These are phyloP conservation scores for Agonopterix subpropinquella DNA, from an alignment of 2,888 invertebrate species.

Conservation along the genomic window DNA sequence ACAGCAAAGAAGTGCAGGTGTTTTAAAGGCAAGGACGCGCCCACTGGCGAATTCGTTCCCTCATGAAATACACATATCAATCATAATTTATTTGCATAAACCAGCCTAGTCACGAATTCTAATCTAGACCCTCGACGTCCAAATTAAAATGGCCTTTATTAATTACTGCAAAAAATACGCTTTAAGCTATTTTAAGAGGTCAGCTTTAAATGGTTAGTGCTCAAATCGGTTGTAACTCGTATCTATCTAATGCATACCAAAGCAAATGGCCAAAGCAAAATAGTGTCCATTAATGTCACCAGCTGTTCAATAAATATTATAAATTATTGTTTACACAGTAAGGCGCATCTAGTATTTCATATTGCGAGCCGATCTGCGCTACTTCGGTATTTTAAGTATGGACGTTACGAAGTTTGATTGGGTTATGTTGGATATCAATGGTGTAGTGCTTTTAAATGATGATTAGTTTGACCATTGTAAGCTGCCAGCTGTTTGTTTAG, in stretches of 20 bases:
- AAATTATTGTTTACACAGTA: slow-evolving; percentile 32
- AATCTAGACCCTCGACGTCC: slow-evolving; percentile 17
- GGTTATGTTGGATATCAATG: not conserved
- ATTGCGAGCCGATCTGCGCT: slow-evolving; percentile 6
- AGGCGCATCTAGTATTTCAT: slow-evolving; percentile 21
- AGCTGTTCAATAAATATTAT: slow-evolving; percentile 33
- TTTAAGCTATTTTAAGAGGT: slow-evolving; percentile 9
- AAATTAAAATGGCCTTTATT: not conserved
- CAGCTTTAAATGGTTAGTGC: slow-evolving; percentile 19
- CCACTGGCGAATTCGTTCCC: slow-evolving; percentile 32
- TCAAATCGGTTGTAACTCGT: slow-evolving; percentile 10
- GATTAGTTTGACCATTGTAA: too few species aligned
- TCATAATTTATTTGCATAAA: slow-evolving; percentile 54
- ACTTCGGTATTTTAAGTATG: slow-evolving; percentile 9
- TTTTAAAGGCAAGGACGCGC: slow-evolving; percentile 30
- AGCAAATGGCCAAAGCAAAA: slow-evolving; percentile 32
- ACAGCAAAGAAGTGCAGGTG: slow-evolving; percentile 17
- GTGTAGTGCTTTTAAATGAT: too few species aligned
- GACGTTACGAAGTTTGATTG: not conserved
- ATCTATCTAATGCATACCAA: slow-evolving; percentile 22
- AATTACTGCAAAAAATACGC: not conserved
- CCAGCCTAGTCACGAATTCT: slow-evolving; percentile 40
- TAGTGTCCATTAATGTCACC: slow-evolving; percentile 35
- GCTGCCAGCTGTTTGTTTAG: too few species aligned
- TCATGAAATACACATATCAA: slow-evolving; percentile 38